phyloP scores from a whole-genome alignment of 1,140 invertebrate genomes.

The Pseudomyrmex dendroicus region DNA sequence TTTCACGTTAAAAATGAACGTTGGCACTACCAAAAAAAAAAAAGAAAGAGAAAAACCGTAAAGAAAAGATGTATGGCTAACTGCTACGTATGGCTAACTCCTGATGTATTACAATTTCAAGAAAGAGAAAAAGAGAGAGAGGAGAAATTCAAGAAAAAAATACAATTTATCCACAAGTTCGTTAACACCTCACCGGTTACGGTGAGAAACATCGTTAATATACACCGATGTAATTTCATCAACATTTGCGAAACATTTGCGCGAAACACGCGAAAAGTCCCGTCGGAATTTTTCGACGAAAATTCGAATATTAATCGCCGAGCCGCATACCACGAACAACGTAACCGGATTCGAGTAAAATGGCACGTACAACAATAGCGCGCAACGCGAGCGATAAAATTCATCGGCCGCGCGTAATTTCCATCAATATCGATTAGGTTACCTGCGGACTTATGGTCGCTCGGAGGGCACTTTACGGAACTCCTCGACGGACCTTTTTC shows the following conservation, averaged over 20 bases:
- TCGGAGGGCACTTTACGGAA: conserved; percentile 37
- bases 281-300: conserved; percentile 32
- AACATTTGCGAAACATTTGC: conserved; percentile 12
- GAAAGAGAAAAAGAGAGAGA: too few relatives aligned
- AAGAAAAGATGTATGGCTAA: too few relatives aligned
- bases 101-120: too few relatives aligned
- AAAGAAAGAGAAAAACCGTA: too few relatives aligned
- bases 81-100: too few relatives aligned
- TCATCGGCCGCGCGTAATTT: conserved; percentile 33
- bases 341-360: conserved; percentile 15
- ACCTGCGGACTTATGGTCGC: conserved; percentile 5
- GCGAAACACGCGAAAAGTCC: conserved; percentile 47
- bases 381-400: conserved; percentile 27
- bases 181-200: too few relatives aligned
- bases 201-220: conserved; percentile 32
- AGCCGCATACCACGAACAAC: background rate
- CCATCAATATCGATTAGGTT: conserved; percentile 48
- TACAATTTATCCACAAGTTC: too few relatives aligned
- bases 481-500: conserved; percentile 7
- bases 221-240: conserved; percentile 12
- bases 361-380: conserved; percentile 17
- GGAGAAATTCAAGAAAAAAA: too few relatives aligned
- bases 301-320: conserved; percentile 65
- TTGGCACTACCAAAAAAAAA: too few relatives aligned
- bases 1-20: too few relatives aligned